Conservation (phyloP, 2,797 vertebrate species). For the Mus spretus region DNA sequence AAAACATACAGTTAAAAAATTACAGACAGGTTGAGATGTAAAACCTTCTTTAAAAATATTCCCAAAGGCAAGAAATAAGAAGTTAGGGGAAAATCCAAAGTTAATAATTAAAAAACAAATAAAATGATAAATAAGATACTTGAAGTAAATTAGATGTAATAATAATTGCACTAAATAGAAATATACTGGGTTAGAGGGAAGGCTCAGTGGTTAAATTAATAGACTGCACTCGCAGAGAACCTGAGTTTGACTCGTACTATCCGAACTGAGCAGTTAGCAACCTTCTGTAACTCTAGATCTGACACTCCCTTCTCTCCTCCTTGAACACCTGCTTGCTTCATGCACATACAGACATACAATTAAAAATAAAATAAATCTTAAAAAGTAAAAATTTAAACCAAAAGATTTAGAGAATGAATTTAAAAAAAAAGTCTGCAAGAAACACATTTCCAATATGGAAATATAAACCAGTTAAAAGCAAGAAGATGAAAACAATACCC, state of each 20-base stretch:
- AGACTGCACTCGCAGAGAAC: neutral
- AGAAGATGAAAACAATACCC: conserved; percentile 19
- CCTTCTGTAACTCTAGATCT: neutral
- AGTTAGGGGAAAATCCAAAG: neutral
- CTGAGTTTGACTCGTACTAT: neutral
- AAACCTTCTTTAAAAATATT: neutral
- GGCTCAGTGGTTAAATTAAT: neutral
- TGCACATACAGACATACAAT: neutral
- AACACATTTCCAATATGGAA: conserved; percentile 39
- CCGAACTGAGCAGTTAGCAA: neutral
- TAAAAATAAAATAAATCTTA: neutral
- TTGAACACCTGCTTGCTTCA: neutral
- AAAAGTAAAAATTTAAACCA: conserved; percentile 50
- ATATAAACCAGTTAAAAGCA: conserved; percentile 1
- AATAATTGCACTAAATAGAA: neutral
- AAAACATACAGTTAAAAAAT: neutral
- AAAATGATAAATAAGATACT: neutral
- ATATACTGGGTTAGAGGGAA: neutral
- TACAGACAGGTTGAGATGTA: conserved; percentile 5
- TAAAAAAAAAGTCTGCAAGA: neutral
- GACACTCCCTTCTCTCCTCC: neutral
- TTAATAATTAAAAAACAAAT: conserved; percentile 27
- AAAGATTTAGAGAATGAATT: neutral
- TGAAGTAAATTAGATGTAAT: neutral
- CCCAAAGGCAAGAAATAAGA: neutral